These are phyloP conservation scores for Drosophila subquinaria DNA, from an alignment of 2,888 invertebrate species.

Conservation along the genomic window DNA sequence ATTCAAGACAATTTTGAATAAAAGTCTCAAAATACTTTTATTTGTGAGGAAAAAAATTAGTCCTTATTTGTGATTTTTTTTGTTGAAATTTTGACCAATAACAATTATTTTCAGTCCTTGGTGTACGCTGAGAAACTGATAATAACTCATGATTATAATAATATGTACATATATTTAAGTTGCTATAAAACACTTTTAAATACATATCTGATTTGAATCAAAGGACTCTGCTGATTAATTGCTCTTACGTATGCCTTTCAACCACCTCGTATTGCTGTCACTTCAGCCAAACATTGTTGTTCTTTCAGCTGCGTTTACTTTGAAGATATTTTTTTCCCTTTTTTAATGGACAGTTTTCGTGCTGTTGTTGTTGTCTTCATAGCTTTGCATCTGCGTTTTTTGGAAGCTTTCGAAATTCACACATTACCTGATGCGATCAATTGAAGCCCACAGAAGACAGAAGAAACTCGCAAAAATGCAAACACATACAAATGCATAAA, in stretches of 20 bases:
- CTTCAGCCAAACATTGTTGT: constrained; percentile 1
- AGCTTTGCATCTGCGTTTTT: constrained; percentile 57
- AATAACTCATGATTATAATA: not conserved
- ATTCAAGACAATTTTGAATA: no score
- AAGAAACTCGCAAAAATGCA: constrained; percentile 35
- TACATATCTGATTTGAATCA: not conserved
- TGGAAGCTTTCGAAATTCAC: constrained; percentile 41
- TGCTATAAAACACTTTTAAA: not conserved
- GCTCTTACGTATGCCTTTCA: constrained; percentile 11
- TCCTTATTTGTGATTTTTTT: no score
- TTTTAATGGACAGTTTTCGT: constrained; percentile 16
- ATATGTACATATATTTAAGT: not conserved
- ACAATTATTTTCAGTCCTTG: no score
- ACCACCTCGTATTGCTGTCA: not conserved
- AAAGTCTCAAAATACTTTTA: no score
- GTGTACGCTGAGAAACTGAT: not conserved
- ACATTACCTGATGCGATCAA: constrained; percentile 72
- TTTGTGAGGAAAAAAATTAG: no score
- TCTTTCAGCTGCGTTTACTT: not conserved
- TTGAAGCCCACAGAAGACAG: constrained; percentile 46
- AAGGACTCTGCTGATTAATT: constrained; percentile 20
- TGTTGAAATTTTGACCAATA: no score
- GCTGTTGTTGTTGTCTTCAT: constrained; percentile 2
- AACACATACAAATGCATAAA: constrained; percentile 10
- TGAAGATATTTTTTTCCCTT: constrained; percentile 41